Conservation (phyloP, 2,888 invertebrate species). For the Drosophila algonquin region DNA sequence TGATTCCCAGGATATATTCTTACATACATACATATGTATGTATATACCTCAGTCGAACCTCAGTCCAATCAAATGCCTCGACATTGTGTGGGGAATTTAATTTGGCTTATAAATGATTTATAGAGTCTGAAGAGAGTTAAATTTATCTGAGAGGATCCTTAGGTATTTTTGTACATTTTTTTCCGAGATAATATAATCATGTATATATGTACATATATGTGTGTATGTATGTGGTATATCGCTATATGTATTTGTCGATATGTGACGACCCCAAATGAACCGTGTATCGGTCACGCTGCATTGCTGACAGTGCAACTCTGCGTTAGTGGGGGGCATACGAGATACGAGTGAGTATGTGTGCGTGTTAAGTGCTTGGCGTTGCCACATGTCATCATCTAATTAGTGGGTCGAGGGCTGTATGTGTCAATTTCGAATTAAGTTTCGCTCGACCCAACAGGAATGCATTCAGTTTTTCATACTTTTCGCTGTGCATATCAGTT, state of each 20-base stretch:
- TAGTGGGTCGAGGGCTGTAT: constrained; percentile 40
- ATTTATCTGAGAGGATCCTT: too few species aligned
- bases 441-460: constrained; percentile 5
- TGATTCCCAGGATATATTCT: too few species aligned
- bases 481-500: constrained; percentile 29
- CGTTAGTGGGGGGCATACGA: neutral
- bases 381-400: constrained; percentile 61
- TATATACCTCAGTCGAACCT: too few species aligned
- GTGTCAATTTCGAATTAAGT: constrained; percentile 31
- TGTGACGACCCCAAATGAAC: constrained; percentile 32
- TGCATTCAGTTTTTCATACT: constrained; percentile 4
- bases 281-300: constrained; percentile 32
- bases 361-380: constrained; percentile 28
- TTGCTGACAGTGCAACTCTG: constrained; percentile 30
- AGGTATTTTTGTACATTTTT: neutral
- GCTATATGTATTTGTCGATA: too few species aligned
- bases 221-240: too few species aligned
- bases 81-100: too few species aligned
- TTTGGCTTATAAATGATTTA: too few species aligned
- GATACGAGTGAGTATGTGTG: constrained; percentile 2
- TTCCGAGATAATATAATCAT: neutral
- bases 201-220: too few species aligned
- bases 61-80: too few species aligned
- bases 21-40: too few species aligned
- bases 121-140: too few species aligned